A percentile compares a stretch with the other conserved stretches of the same genome.
Conservation (phyloP, 2,113 vertebrate species). For the Chrysemys picta region DNA sequence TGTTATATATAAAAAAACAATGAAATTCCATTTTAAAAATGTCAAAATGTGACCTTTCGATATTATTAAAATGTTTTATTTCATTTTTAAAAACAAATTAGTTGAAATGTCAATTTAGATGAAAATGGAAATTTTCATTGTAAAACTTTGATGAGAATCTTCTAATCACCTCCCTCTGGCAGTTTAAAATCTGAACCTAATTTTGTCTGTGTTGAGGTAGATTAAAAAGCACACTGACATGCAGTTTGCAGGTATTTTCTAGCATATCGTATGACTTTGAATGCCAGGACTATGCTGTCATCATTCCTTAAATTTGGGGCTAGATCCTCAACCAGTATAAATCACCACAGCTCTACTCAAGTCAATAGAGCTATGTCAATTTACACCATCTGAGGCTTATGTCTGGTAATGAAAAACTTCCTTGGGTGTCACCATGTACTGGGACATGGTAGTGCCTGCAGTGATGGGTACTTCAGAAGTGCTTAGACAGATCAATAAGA, state of each 20-base stretch:
- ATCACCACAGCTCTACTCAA: background rate
- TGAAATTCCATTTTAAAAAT: background rate
- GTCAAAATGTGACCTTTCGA: background rate
- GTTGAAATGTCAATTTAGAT: background rate
- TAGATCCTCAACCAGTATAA: background rate
- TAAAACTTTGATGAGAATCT: background rate
- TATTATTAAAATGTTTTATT: background rate
- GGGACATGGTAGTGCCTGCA: background rate
- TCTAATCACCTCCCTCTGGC: background rate
- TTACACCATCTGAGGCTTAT: background rate
- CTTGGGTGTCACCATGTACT: background rate
- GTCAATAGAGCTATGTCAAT: background rate
- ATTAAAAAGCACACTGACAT: background rate
- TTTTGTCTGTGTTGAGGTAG: slow-evolving; percentile 10
- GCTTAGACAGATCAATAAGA: background rate
- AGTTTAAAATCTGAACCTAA: background rate
- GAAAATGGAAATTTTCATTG: background rate
- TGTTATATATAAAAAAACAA: background rate
- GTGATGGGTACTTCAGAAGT: slow-evolving; percentile 31
- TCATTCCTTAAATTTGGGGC: background rate
- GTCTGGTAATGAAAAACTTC: background rate
- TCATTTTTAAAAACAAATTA: background rate
- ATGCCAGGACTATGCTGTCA: background rate
- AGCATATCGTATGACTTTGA: background rate
- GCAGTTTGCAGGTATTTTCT: background rate